Evolutionary conservation across 2,888 invertebrate species (phyloP), one percentile per base, ranked within the genome.

Genomic region (Heliconius charithonia): DNA sequence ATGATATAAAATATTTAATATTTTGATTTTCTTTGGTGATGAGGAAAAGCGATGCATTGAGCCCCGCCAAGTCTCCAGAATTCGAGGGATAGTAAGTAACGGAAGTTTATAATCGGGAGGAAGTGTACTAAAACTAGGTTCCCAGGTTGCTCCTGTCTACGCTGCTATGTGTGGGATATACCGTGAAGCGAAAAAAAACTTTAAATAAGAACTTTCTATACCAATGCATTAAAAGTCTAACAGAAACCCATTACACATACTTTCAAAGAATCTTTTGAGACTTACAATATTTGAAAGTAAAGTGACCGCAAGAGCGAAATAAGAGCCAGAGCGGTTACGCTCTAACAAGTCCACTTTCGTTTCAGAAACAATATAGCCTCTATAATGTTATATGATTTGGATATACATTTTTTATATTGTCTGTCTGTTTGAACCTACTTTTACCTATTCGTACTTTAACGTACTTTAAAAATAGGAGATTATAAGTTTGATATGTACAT

Each of bases 291-390:
- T 45, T 66, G 80, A 77, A 79, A 82, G 75, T 78, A 66, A 77
- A 45, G 71, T 69, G 62, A 73, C 69, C 75, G 77, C 67, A 51
- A 66, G 63, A 19, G 12, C 7, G 74, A 25, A 66, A 66, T 79
- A 80, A 74, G 74, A 70, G 45, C 56, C 62, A 41, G 45, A 56
- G 56, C 67, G 22, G 77, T 75, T 63, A 79, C 74, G 71, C 37
- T 79, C 75, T 75, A 73, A 41, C 67, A 62, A 62, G 45, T 73
- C 51, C 25, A 75, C 80, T 80, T 80, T 80, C 78, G 65, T 75
- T 56, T 77, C 29, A 27, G 63, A 77, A 66, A 25, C 41, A 65
- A 72, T 29, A 74, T 45, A 27, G 45, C 41, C 69, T 32, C 72
- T 72, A 32, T 72, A 32, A 32, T 72, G 16, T 32, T 56, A 56